phyloP scores from a whole-genome alignment of 2,888 invertebrate species.

The Cephus nigrinus region DNA sequence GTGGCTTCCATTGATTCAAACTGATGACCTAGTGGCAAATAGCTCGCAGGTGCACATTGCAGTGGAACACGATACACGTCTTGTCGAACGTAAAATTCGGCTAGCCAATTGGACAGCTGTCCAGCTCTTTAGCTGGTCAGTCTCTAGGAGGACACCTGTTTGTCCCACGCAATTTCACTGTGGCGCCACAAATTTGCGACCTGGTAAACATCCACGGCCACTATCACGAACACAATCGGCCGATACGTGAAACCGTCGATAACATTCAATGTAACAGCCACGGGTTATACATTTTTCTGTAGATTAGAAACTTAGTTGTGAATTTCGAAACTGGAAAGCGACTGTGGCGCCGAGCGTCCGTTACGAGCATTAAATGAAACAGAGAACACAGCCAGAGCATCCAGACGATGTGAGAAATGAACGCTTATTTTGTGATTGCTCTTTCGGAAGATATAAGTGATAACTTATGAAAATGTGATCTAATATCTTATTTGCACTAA shows the following conservation, averaged over 20 bases:
- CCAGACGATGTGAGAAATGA: neutral
- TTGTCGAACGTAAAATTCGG: neutral
- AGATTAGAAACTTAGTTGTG: neutral
- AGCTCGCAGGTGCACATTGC: slow-evolving; percentile 23
- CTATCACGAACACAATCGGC: neutral
- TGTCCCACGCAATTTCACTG: neutral
- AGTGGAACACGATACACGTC: slow-evolving; percentile 1
- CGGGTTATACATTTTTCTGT: neutral
- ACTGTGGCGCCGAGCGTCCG: neutral
- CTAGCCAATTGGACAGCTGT: neutral
- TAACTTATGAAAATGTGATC: neutral
- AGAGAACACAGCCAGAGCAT: neutral
- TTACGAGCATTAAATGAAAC: neutral
- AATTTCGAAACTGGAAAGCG: neutral
- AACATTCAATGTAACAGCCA: neutral
- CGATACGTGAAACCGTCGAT: neutral
- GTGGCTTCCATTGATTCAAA: slow-evolving; percentile 25
- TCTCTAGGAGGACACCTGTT: neutral
- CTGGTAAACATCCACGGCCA: neutral
- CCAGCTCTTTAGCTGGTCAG: neutral
- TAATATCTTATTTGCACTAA: neutral
- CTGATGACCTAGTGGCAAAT: slow-evolving; percentile 24
- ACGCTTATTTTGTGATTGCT: neutral
- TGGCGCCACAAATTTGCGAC: neutral
- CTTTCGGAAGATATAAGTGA: neutral